These are phyloP conservation scores for Cynopterus brachyotis DNA, from an alignment of 2,113 vertebrate genomes.

Conservation along the genomic window DNA sequence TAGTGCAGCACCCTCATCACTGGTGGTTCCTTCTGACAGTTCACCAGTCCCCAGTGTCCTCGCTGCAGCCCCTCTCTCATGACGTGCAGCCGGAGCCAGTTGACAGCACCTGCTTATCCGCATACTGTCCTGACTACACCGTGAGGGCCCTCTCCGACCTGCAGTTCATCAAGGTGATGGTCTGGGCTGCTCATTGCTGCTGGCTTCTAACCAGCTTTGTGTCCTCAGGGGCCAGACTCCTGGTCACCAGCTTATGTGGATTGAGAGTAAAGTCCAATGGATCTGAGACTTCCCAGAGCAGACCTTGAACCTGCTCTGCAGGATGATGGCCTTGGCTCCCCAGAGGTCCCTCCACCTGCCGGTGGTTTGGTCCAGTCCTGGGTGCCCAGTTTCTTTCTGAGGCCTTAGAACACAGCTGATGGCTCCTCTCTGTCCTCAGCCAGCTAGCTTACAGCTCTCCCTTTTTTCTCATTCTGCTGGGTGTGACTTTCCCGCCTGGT, in stretches of 20 bases:
- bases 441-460: fast-evolving
- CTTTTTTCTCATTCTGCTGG: not conserved
- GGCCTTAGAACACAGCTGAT: not conserved
- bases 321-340: no score
- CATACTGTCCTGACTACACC: conserved; percentile 94
- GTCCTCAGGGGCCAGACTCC: not conserved
- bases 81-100: conserved; percentile 85
- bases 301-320: not conserved
- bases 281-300: not conserved
- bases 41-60: conserved; percentile 91
- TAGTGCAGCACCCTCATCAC: not conserved
- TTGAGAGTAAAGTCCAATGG: not conserved
- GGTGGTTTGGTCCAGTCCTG: not conserved
- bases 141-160: conserved; percentile 93
- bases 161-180: conserved; percentile 90
- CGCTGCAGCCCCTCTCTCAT: conserved; percentile 80
- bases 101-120: conserved; percentile 84
- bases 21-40: conserved; percentile 75
- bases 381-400: no score
- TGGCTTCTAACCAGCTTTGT: not conserved
- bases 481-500: not conserved
- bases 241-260: not conserved
- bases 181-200: not conserved
- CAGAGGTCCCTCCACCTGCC: not conserved
- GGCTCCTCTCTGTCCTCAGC: not conserved